Conservation (phyloP, 2,888 invertebrate species). For the Tigriopus californicus region DNA sequence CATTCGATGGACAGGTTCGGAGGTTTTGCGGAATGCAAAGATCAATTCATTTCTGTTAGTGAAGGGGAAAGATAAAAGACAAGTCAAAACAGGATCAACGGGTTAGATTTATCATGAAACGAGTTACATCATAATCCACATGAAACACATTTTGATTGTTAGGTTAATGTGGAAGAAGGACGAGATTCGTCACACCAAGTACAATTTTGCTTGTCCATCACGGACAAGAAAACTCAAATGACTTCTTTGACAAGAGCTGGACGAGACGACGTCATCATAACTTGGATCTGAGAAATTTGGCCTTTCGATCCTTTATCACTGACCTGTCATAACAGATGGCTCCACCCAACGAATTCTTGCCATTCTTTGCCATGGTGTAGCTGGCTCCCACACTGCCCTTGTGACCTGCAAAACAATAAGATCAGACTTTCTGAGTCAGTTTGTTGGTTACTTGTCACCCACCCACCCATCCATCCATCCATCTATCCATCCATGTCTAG, state of each 20-base stretch:
- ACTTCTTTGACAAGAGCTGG: no score
- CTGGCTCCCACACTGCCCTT: neutral
- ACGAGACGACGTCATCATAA: no score
- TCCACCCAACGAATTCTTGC: conserved; percentile 1
- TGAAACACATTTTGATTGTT: neutral
- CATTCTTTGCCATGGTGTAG: neutral
- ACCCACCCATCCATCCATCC: no score
- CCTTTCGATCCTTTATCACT: neutral
- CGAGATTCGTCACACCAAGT: neutral
- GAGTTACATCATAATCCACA: neutral
- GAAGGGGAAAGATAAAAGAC: no score
- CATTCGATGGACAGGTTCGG: neutral
- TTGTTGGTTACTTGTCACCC: no score
- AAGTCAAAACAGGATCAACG: no score
- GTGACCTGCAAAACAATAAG: conserved; percentile 11
- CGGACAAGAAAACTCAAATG: neutral
- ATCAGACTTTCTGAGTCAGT: no score
- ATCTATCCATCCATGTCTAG: no score
- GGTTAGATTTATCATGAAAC: no score
- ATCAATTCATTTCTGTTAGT: conserved; percentile 5
- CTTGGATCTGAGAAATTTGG: neutral
- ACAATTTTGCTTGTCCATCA: neutral
- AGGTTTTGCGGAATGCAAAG: conserved; percentile 7
- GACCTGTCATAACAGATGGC: conserved; percentile 12
- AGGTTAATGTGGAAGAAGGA: neutral